Evolutionary conservation across 2,113 vertebrate genomes (phyloP).

Genomic region (Oryzias woworae): DNA sequence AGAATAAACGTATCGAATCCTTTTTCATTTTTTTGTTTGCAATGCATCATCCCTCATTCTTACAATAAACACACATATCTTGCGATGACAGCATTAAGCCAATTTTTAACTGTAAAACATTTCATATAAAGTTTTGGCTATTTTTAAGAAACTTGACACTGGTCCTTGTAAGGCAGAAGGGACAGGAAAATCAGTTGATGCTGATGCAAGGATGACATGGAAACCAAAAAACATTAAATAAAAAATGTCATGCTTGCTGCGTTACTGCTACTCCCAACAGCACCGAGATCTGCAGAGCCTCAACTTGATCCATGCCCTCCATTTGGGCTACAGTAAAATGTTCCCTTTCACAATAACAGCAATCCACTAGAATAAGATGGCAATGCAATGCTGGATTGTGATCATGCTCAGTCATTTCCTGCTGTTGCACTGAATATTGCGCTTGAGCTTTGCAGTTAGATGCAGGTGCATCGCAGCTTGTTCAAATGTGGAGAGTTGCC

Average conservation of each 20-base stretch:
- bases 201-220: conserved; percentile 18
- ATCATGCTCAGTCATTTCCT: conserved; percentile 1
- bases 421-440: conserved; percentile 26
- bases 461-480: conserved; percentile 49
- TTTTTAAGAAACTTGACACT: conserved; percentile 39
- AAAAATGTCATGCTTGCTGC: conserved; percentile 17
- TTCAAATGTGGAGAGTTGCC: conserved; percentile 36
- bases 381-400: conserved; percentile 3
- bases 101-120: no score
- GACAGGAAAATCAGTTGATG: conserved; percentile 34
- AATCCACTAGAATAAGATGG: conserved; percentile 17
- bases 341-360: conserved; percentile 37
- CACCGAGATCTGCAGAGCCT: conserved; percentile 46
- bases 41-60: conserved; percentile 37
- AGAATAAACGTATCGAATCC: background rate
- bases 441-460: conserved; percentile 30
- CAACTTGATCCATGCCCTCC: conserved; percentile 20
- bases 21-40: conserved; percentile 19
- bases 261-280: conserved; percentile 41
- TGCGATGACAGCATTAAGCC: no score
- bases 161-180: conserved; percentile 29
- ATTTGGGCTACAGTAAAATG: conserved; percentile 24
- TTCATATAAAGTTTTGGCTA: background rate
- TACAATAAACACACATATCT: conserved; percentile 15
- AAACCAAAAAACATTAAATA: conserved; percentile 41